These are phyloP conservation scores for Heteropelma amictum DNA, from an alignment of 2,888 invertebrate genomes.

Conservation along the genomic window DNA sequence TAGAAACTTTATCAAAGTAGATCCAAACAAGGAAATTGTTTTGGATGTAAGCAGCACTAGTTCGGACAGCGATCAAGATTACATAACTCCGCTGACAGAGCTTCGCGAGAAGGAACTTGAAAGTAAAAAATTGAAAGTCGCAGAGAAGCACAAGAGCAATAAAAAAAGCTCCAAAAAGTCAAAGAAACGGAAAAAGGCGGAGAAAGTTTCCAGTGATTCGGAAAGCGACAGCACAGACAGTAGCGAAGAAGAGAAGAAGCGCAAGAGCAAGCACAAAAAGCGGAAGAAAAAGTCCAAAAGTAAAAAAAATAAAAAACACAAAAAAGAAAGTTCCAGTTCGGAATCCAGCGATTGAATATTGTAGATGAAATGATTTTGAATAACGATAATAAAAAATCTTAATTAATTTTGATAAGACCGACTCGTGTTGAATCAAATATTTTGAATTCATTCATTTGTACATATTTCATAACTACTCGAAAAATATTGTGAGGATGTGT, in stretches of 20 bases:
- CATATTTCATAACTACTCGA: too few species aligned
- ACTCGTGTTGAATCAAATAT: neutral
- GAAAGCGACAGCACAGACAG: conserved; percentile 55
- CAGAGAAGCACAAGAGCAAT: conserved; percentile 81
- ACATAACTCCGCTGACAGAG: conserved; percentile 89
- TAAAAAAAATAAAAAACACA: conserved; percentile 76
- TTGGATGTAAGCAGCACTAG: conserved; percentile 97
- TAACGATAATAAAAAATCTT: neutral
- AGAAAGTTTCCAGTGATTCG: conserved; percentile 51
- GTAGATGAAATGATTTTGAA: neutral
- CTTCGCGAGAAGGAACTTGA: conserved; percentile 88
- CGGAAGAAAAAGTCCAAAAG: conserved; percentile 68
- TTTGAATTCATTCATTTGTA: too few species aligned
- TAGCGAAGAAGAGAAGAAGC: conserved; percentile 60
- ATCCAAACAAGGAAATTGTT: conserved; percentile 95
- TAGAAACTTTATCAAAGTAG: conserved; percentile 95
- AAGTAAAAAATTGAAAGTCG: conserved; percentile 85
- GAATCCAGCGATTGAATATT: conserved; percentile 19
- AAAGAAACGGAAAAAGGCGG: conserved; percentile 72
- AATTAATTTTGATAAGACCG: neutral
- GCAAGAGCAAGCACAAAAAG: conserved; percentile 55
- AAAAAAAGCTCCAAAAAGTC: conserved; percentile 79
- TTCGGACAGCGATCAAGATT: conserved; percentile 91
- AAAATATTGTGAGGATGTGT: too few species aligned
- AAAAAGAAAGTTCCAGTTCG: conserved; percentile 64